Conservation (phyloP, 2,888 invertebrate genomes). For the Eulithis testata region DNA sequence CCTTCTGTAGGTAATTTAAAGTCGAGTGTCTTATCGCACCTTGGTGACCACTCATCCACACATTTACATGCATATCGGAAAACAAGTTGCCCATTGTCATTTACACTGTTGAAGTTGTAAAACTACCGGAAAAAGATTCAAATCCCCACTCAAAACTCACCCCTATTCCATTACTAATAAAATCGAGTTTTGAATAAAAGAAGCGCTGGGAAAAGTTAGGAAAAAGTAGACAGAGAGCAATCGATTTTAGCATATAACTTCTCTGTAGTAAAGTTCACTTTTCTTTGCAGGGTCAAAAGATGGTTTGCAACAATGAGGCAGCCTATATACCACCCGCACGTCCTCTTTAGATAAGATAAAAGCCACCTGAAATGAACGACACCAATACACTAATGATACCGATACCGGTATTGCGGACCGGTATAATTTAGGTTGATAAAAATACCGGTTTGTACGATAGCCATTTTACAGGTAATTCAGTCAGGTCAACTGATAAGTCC, state of each 20-base stretch:
- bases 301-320: constrained; percentile 69
- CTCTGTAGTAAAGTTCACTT: constrained; percentile 21
- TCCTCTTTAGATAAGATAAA: constrained; percentile 85
- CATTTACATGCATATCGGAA: constrained; percentile 81
- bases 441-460: constrained; percentile 62
- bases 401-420: constrained; percentile 63
- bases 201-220: constrained; percentile 55
- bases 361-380: constrained; percentile 76
- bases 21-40: constrained; percentile 43
- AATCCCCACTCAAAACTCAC: constrained; percentile 45
- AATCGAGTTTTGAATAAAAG: constrained; percentile 37
- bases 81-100: constrained; percentile 79
- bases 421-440: constrained; percentile 70
- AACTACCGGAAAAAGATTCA: constrained; percentile 72
- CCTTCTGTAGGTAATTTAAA: constrained; percentile 55
- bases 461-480: constrained; percentile 38
- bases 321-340: constrained; percentile 80
- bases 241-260: constrained; percentile 41
- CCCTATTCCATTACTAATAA: constrained; percentile 39
- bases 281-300: constrained; percentile 29
- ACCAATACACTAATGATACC: constrained; percentile 78
- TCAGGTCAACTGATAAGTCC: constrained; percentile 11
- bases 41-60: constrained; percentile 79
- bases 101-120: constrained; percentile 65
- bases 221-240: constrained; percentile 45